phyloP scores from a whole-genome alignment of 2,113 vertebrate genomes.

The Electrona antarctica region DNA sequence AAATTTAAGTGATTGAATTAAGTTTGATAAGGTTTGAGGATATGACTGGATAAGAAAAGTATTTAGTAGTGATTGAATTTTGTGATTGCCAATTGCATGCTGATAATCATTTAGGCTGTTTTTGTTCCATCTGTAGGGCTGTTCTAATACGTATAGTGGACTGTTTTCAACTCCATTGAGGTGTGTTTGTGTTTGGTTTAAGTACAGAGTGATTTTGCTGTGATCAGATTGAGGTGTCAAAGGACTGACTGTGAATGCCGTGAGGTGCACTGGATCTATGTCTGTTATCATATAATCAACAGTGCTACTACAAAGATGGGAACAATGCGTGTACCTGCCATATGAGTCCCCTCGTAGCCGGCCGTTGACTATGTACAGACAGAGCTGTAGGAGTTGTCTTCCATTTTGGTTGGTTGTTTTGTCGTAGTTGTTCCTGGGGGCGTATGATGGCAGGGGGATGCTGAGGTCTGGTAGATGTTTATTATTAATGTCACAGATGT shows the following conservation, averaged over 20 bases:
- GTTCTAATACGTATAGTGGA: too few relatives aligned
- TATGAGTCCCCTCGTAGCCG: background rate
- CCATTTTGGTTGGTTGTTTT: background rate
- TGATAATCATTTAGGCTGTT: too few relatives aligned
- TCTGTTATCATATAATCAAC: conserved; percentile 13
- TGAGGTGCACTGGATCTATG: background rate
- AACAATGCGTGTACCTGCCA: background rate
- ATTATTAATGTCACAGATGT: background rate
- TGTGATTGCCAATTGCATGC: too few relatives aligned
- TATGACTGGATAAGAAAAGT: too few relatives aligned
- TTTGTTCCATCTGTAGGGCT: too few relatives aligned
- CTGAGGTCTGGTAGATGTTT: too few relatives aligned
- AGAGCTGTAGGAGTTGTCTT: background rate
- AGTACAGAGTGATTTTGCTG: too few relatives aligned
- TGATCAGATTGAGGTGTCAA: background rate
- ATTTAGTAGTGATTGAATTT: too few relatives aligned
- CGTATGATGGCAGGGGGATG: background rate
- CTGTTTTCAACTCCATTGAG: too few relatives aligned
- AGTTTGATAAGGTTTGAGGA: too few relatives aligned
- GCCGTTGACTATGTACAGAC: background rate
- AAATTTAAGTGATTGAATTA: too few relatives aligned
- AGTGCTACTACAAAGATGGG: background rate
- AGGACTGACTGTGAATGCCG: conserved; percentile 1
- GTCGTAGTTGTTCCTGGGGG: background rate
- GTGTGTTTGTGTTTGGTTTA: too few relatives aligned